phyloP scores from a whole-genome alignment of 2,888 invertebrate genomes.

The Perdita meconis region DNA sequence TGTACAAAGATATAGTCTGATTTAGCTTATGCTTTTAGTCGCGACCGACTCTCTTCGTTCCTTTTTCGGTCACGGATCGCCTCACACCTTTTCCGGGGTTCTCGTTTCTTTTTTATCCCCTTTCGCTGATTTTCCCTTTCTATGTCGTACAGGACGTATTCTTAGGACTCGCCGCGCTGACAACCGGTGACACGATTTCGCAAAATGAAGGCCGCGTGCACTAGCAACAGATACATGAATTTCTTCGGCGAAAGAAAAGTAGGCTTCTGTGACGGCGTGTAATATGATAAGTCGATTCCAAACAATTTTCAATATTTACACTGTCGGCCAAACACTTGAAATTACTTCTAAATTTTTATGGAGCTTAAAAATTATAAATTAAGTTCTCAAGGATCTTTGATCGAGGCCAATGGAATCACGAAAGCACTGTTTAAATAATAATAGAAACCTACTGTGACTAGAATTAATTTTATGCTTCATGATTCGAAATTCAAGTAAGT shows the following conservation, averaged over 20 bases:
- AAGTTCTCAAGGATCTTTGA: too few relatives aligned
- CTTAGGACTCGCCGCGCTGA: slow-evolving; percentile 26
- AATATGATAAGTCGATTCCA: too few relatives aligned
- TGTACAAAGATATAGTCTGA: slow-evolving; percentile 44
- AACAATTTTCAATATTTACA: too few relatives aligned
- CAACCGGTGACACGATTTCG: slow-evolving; percentile 31
- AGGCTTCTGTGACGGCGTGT: neutral
- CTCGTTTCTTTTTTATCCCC: neutral
- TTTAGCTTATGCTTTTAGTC: slow-evolving; percentile 29
- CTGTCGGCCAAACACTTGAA: too few relatives aligned
- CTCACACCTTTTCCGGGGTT: neutral
- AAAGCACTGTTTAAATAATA: too few relatives aligned
- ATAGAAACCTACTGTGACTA: too few relatives aligned
- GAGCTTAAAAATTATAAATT: too few relatives aligned
- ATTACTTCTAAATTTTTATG: too few relatives aligned
- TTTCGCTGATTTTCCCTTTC: neutral
- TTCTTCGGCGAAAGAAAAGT: neutral
- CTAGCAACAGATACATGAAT: neutral
- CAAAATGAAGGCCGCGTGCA: slow-evolving; percentile 28
- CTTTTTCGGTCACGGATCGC: neutral
- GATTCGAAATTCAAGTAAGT: too few relatives aligned
- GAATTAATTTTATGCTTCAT: too few relatives aligned
- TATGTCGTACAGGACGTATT: slow-evolving; percentile 16
- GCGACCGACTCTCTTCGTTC: neutral
- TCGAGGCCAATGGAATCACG: too few relatives aligned